Evolutionary conservation across 2,797 vertebrate species (phyloP).

Genomic region (Merluccius polli): DNA sequence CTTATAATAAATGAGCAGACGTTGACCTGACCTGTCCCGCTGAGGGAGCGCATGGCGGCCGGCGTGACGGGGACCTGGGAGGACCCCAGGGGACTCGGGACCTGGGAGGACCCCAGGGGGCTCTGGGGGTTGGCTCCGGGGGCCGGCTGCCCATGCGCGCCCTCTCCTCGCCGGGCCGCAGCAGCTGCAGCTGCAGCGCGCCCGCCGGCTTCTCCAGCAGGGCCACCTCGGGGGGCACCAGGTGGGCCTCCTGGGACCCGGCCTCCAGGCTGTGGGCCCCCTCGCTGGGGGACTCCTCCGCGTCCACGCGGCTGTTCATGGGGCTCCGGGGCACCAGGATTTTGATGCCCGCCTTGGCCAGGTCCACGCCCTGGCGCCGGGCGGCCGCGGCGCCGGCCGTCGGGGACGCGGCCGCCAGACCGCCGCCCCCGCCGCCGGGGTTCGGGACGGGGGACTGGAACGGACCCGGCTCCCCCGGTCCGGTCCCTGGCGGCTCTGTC

Average conservation of each 20-base stretch:
- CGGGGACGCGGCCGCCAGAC: constrained; percentile 34
- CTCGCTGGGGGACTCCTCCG: constrained; percentile 85
- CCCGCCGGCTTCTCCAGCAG: constrained; percentile 83
- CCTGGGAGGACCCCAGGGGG: too few species aligned
- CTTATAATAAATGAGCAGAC: not conserved
- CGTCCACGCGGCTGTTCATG: constrained; percentile 81
- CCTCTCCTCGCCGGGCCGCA: constrained; percentile 87
- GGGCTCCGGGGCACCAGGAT: constrained; percentile 97
- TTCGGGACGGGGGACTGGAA: not conserved
- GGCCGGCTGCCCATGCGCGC: constrained; percentile 94
- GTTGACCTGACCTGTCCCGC: constrained; percentile 79
- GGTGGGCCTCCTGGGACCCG: constrained; percentile 82
- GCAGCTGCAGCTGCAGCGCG: constrained; percentile 78
- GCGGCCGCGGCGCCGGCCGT: constrained; percentile 61
- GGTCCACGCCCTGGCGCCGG: constrained; percentile 84
- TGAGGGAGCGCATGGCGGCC: constrained; percentile 77
- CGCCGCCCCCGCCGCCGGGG: constrained; percentile 1
- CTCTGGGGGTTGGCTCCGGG: constrained; percentile 75
- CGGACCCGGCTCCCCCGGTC: not conserved
- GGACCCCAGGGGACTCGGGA: constrained; percentile 69
- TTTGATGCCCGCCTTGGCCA: constrained; percentile 91
- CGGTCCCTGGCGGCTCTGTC: not conserved
- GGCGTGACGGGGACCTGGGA: constrained; percentile 78
- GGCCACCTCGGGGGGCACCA: constrained; percentile 86
- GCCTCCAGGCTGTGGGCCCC: constrained; percentile 84